Conservation (phyloP, 2,113 vertebrate species). For the Geothlypis trichas region DNA sequence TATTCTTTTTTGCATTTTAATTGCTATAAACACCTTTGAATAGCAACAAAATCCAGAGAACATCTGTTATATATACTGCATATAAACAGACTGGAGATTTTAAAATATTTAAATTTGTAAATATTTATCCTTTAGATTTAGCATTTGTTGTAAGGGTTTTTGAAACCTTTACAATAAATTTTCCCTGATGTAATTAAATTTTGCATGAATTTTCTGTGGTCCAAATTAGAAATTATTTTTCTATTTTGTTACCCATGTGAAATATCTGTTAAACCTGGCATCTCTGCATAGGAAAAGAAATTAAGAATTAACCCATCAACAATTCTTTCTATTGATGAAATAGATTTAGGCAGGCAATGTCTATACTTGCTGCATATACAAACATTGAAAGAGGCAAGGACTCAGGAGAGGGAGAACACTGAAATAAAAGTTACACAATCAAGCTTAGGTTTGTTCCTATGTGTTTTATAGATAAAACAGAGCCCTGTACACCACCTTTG, state of each 20-base stretch:
- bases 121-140: neutral
- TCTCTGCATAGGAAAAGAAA: neutral
- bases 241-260: neutral
- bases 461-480: neutral
- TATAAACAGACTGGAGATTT: neutral
- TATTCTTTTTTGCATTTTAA: neutral
- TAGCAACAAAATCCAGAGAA: neutral
- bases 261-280: neutral
- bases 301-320: neutral
- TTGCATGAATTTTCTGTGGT: neutral
- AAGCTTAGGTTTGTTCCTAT: neutral
- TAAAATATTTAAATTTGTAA: neutral
- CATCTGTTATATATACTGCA: neutral
- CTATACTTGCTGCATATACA: neutral
- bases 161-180: neutral
- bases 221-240: fast-evolving
- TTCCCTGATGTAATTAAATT: neutral
- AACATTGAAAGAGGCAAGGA: neutral
- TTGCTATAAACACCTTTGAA: neutral
- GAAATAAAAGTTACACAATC: neutral
- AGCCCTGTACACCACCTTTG: neutral
- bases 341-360: neutral
- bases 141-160: neutral
- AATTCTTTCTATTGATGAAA: neutral
- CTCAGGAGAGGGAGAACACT: neutral